Evolutionary conservation across 1,140 invertebrate species (phyloP), one percentile per base, ranked within the genome.

Genomic region (Pseudomyrmex pallidus): DNA sequence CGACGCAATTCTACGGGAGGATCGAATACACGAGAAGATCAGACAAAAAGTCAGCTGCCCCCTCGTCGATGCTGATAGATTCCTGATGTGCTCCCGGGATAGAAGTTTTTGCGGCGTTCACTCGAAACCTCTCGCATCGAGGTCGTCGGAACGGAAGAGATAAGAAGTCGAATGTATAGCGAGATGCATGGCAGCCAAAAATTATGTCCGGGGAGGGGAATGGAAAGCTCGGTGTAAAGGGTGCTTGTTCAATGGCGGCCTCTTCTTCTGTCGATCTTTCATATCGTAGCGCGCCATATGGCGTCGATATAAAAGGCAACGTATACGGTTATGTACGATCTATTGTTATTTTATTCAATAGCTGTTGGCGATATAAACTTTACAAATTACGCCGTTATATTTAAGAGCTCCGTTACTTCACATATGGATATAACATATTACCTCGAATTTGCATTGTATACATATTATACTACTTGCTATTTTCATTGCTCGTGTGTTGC

Each of bases 61-160:
- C 84, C 74, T 86, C 74, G 87, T 84, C 84, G 78, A 86, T 89
- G 74, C 67, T 89, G 87, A 89, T 89, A 89, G 87, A 89, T 89
- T 89, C 84, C 87, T 84, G 87, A 89, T 88, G 87, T 76, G 80
- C n/a, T 63, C 56, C 73, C 59, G 50, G 80, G 87, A 76, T 84
- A 74, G 74, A 46, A n/a, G 52, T 84, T 89, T 89, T 89, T 89
- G 46, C 74, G 44, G 15, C 22, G 52, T 56, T 85, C 67, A 44
- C 73, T 85, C 86, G 86, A 80, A 74, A 78, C 61, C 83, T 77
- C 57, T 70, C 83, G 87, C 67, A 50, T 77, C 62, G 68, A 59
- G 72, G 74, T 67, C 87, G 87, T 13, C 84, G 74, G 72, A 52
- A 88, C 64, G 87, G 87, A 89, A 89, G 87, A 89, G 87, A 89